These are phyloP conservation scores for Carollia perspicillata DNA, from an alignment of 2,113 vertebrate species.

Conservation along the genomic window DNA sequence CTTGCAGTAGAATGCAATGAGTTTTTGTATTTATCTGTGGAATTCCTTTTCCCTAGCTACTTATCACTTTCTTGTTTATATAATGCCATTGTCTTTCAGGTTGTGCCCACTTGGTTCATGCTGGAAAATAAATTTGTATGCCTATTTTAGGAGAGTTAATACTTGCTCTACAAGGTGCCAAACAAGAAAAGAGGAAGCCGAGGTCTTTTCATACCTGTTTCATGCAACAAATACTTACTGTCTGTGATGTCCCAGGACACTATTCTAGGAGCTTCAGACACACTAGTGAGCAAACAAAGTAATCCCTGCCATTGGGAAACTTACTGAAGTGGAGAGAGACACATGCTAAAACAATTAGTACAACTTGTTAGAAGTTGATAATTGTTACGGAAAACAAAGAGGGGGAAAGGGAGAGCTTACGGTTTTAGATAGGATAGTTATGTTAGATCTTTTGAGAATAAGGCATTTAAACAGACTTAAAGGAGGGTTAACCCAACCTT, in stretches of 20 bases:
- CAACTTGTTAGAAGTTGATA: neutral
- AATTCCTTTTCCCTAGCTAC: neutral
- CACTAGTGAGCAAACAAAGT: neutral
- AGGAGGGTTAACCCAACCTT: neutral
- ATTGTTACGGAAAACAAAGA: neutral
- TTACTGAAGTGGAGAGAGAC: neutral
- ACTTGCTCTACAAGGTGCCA: neutral
- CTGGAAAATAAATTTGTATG: neutral
- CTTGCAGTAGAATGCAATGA: neutral
- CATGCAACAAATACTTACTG: neutral
- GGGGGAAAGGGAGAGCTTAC: neutral
- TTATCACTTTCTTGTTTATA: neutral
- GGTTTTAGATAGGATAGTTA: neutral
- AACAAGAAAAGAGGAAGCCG: neutral
- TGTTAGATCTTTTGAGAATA: neutral
- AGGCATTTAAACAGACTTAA: neutral
- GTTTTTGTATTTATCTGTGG: neutral
- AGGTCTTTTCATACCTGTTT: neutral
- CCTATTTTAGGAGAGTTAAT: neutral
- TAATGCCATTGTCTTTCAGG: neutral
- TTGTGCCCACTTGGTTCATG: neutral
- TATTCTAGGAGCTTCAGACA: neutral
- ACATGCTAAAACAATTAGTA: conserved; percentile 5
- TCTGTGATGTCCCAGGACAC: neutral
- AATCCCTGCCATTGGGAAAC: neutral